Conservation (phyloP, 2,888 invertebrate genomes). For the Gari tellinella region DNA sequence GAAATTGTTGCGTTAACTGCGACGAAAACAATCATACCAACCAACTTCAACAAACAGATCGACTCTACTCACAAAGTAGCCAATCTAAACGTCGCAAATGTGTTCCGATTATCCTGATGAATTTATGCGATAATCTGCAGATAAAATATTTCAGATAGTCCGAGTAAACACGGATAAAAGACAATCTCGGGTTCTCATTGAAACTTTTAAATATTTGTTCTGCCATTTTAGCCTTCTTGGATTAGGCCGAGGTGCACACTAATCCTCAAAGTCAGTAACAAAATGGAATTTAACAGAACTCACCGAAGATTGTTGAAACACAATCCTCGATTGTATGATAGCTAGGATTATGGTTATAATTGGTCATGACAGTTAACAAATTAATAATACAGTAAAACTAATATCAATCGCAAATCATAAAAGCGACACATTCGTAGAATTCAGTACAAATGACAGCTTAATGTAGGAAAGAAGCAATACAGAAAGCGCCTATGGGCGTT, state of each 20-base stretch:
- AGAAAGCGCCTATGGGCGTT: no score
- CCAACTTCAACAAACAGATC: no score
- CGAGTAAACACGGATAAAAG: conserved; percentile 42
- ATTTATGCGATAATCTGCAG: conserved; percentile 29
- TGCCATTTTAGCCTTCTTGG: conserved; percentile 33
- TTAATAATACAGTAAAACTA: no score
- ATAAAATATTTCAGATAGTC: conserved; percentile 50
- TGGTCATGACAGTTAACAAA: conserved; percentile 49
- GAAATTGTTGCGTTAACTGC: no score
- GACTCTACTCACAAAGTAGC: conserved; percentile 15
- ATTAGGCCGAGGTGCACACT: conserved; percentile 32
- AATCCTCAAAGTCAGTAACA: conserved; percentile 45
- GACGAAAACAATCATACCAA: no score
- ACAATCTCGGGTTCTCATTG: conserved; percentile 43
- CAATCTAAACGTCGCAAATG: conserved; percentile 9
- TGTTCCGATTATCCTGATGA: conserved; percentile 13
- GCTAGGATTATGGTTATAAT: conserved; percentile 40
- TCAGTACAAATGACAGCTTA: no score
- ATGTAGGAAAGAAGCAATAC: no score
- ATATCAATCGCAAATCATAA: no score
- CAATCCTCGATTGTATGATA: conserved; percentile 22
- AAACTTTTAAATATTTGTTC: conserved; percentile 39
- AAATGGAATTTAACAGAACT: conserved; percentile 49
- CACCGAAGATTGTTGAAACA: conserved; percentile 28
- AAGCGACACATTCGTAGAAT: no score